Evolutionary conservation across 2,113 vertebrate species (phyloP), one percentile per base, ranked within the genome.

Genomic region (Puma concolor): DNA sequence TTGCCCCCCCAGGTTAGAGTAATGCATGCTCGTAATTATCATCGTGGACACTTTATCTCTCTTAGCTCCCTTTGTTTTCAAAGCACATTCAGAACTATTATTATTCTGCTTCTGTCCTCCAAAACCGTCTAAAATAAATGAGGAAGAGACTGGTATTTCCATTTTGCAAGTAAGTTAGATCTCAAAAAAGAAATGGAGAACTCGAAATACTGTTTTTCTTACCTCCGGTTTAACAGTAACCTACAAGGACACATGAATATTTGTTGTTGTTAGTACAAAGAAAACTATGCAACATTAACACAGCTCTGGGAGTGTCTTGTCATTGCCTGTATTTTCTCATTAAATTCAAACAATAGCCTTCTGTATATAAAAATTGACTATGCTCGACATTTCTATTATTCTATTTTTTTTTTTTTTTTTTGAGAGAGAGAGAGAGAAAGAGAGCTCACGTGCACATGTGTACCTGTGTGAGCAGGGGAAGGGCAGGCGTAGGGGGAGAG

Each of bases 41-140:
- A 67, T 9, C n/a, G 12, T 90, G 48, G 74, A 69, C 79, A 17
- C 4, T 6, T 82, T 19, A 36, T 79, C 5, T 95, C 57, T 60
- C 1, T 57, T 50, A 63, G 21, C 21, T 66, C 25, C 29, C 21
- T 86, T 97, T 54, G 66, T 91, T 92, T 96, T 72, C 38, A 95
- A 90, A 94, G n/a, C 29, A 89, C 23, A 57, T 76, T 81, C 50
- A 71, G 36, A 76, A 1, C 57, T 60, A 23, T 31, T 67, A 36
- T 79, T 57, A 27, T n/a, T 80, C 38, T 96, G 50, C 21, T 88
- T 91, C 36, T 82, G 17, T 29, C 41, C 13, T 71, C 60, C 19
- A 63, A 94, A 95, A 21, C 4, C 69, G 36, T 84, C 36, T 82
- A 79, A 94, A 97, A 57, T 71, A 82, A 93, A 72, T 88, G 52